Evolutionary conservation across 2,113 vertebrate genomes (phyloP).

Genomic region (Xenopus laevis): DNA sequence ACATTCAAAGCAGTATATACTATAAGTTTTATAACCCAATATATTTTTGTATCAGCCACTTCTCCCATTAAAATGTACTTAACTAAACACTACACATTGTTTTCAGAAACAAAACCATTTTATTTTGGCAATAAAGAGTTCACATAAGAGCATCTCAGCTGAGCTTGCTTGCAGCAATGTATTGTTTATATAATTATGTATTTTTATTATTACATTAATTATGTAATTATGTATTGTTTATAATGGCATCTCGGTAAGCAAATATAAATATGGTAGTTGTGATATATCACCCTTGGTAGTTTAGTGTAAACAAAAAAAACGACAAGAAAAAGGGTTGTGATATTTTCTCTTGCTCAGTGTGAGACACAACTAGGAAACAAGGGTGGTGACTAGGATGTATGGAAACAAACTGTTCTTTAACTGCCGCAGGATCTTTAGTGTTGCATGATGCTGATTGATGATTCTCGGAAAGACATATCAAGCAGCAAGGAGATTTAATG

Average conservation of each 20-base stretch:
- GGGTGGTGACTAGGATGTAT: background rate
- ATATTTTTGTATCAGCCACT: too few species aligned
- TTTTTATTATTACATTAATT: too few species aligned
- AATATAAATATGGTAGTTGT: constrained; percentile 1
- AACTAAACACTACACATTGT: too few species aligned
- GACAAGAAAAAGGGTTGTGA: background rate
- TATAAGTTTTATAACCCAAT: too few species aligned
- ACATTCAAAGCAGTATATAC: too few species aligned
- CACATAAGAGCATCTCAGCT: too few species aligned
- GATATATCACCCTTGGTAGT: background rate
- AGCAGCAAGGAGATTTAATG: constrained; percentile 4
- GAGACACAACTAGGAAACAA: background rate
- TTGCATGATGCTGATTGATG: constrained; percentile 10
- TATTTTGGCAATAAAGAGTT: too few species aligned
- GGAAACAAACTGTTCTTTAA: background rate
- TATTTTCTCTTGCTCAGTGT: background rate
- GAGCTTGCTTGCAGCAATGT: too few species aligned
- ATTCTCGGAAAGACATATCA: background rate
- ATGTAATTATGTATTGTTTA: too few species aligned
- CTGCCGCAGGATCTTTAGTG: background rate
- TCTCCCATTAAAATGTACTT: too few species aligned
- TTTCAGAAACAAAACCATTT: too few species aligned
- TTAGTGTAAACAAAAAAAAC: background rate
- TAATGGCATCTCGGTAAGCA: background rate
- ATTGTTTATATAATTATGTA: too few species aligned